phyloP scores from a whole-genome alignment of 2,113 vertebrate species.

The Cavia aperea region DNA sequence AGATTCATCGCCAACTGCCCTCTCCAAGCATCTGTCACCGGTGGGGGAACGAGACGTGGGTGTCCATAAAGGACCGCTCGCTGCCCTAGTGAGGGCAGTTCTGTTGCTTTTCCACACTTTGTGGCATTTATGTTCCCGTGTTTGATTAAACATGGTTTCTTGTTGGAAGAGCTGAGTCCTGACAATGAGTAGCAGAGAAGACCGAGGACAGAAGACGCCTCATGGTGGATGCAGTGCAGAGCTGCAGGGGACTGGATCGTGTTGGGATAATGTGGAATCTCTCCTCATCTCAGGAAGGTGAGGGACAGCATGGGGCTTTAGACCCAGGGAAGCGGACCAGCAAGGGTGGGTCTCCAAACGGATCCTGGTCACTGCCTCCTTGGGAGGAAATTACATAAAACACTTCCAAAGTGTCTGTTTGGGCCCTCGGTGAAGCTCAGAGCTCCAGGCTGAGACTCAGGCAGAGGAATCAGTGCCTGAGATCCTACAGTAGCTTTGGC shows the following conservation, averaged over 20 bases:
- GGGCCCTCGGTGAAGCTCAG: neutral
- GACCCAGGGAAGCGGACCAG: too few relatives aligned
- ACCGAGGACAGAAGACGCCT: neutral
- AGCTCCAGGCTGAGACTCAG: neutral
- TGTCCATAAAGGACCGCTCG: neutral
- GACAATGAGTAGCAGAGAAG: neutral
- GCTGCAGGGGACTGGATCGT: neutral
- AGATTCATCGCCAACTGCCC: rapidly evolving
- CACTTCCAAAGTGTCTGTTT: neutral
- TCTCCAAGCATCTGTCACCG: rapidly evolving
- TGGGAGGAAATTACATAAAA: neutral
- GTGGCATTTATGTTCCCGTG: neutral
- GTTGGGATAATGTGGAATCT: neutral
- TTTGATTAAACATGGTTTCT: neutral
- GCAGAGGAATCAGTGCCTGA: neutral
- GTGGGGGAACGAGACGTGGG: neutral
- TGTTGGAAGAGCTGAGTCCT: neutral
- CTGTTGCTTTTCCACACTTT: neutral
- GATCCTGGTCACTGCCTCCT: too few relatives aligned
- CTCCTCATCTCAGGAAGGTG: neutral
- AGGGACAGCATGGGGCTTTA: too few relatives aligned
- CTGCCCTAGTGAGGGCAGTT: too few relatives aligned
- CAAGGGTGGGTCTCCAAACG: neutral
- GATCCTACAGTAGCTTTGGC: neutral
- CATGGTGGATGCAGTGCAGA: neutral